Percentiles rank a stretch among this genome's conserved stretches.
Evolutionary conservation across 2,113 vertebrate genomes (phyloP).

Genomic region (Mustela nigripes): DNA sequence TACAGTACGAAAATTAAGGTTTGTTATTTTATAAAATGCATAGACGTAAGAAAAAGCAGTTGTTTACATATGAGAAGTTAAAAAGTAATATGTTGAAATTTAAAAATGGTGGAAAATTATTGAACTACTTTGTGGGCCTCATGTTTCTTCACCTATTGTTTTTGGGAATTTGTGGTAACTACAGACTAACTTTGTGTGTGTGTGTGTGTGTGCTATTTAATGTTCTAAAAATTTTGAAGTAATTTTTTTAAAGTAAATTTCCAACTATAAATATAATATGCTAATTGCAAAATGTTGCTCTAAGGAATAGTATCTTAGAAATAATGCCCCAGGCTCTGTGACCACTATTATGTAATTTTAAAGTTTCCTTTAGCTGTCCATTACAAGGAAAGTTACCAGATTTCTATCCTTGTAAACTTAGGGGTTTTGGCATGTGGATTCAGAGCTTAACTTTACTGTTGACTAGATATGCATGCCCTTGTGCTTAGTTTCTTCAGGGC

Average conservation of each 20-base stretch:
- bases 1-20: background rate
- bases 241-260: background rate
- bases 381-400: background rate
- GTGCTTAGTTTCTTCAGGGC: background rate
- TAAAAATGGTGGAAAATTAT: background rate
- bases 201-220: background rate
- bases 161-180: background rate
- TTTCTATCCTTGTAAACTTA: background rate
- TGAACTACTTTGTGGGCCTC: conserved; percentile 9
- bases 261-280: background rate
- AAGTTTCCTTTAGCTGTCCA: background rate
- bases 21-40: background rate
- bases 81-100: background rate
- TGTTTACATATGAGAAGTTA: background rate
- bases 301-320: background rate
- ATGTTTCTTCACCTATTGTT: background rate
- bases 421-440: background rate
- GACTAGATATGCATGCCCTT: background rate
- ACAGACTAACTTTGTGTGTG: background rate
- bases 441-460: background rate
- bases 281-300: background rate
- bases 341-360: background rate
- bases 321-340: background rate
- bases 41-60: background rate
- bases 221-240: background rate